Percentiles rank a stretch among this genome's conserved stretches.
phyloP scores from a whole-genome alignment of 1,140 invertebrate genomes.

The Pseudachorutes palmiensis region DNA sequence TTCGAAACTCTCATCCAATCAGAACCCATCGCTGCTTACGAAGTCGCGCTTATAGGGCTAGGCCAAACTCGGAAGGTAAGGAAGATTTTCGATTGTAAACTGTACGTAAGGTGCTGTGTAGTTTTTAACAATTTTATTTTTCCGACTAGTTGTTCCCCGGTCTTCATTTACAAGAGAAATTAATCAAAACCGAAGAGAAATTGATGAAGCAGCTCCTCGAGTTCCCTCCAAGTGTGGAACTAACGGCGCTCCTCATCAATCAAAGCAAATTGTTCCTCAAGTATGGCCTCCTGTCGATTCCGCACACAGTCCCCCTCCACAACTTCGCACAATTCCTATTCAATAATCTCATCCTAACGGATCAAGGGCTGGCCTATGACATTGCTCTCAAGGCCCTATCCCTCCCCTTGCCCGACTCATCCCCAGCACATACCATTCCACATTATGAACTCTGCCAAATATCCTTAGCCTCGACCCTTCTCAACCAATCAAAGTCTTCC shows the following conservation, averaged over 20 bases:
- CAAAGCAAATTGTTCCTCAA: background rate
- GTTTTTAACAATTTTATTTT: too few species aligned
- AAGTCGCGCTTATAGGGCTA: constrained; percentile 1
- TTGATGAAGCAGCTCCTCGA: background rate
- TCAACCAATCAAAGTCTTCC: background rate
- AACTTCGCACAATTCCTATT: constrained; percentile 1
- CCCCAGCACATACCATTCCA: background rate
- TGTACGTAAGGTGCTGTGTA: too few species aligned
- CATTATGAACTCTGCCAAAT: constrained; percentile 16
- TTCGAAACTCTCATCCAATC: constrained; percentile 6
- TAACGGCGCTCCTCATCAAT: background rate
- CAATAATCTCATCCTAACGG: background rate
- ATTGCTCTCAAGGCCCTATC: background rate
- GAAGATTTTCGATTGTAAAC: background rate
- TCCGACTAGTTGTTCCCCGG: background rate
- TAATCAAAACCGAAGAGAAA: constrained; percentile 3
- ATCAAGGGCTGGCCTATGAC: background rate
- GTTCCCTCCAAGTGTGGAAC: background rate
- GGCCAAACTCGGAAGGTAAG: constrained; percentile 3
- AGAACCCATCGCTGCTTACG: background rate
- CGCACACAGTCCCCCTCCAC: constrained; percentile 1
- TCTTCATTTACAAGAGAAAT: constrained; percentile 3
- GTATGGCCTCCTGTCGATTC: background rate
- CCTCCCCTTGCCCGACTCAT: background rate
- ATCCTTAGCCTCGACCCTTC: background rate